Percentiles rank a stretch among this genome's conserved stretches.
These are phyloP conservation scores for Unio pictorum DNA, from an alignment of 2,888 invertebrate species.

Conservation along the genomic window DNA sequence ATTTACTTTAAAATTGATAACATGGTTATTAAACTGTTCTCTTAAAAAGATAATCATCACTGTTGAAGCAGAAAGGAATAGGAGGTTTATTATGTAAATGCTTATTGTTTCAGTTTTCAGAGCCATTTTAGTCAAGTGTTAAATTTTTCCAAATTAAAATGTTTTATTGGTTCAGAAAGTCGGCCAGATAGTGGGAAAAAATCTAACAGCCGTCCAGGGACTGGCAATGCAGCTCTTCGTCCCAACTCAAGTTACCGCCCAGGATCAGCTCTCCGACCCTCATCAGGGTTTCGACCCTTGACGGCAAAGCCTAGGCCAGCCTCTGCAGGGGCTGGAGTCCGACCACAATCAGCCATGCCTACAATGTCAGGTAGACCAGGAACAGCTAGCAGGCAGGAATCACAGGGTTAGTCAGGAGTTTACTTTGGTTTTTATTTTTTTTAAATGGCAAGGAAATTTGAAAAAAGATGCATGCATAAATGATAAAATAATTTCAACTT, in stretches of 20 bases:
- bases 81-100: no score
- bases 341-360: slow-evolving; percentile 4
- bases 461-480: neutral
- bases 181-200: slow-evolving; percentile 22
- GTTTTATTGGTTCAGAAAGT: slow-evolving; percentile 13
- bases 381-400: slow-evolving; percentile 13
- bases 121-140: no score
- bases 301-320: slow-evolving; percentile 42
- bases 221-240: slow-evolving; percentile 47
- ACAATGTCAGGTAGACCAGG: slow-evolving; percentile 24
- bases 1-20: no score
- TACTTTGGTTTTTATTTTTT: neutral
- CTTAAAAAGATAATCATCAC: no score
- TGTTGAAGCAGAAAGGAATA: no score
- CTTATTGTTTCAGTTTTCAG: no score
- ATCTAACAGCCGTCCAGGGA: slow-evolving; percentile 42
- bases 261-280: slow-evolving; percentile 61
- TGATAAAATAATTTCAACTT: no score
- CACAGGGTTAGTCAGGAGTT: neutral
- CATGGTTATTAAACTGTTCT: no score
- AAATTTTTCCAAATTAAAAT: neutral
- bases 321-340: slow-evolving; percentile 36
- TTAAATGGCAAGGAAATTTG: neutral
- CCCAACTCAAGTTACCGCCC: slow-evolving; percentile 65
- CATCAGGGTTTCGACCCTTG: slow-evolving; percentile 58